phyloP scores from a whole-genome alignment of 2,113 vertebrate species.

The Himantopus leucocephalus region DNA sequence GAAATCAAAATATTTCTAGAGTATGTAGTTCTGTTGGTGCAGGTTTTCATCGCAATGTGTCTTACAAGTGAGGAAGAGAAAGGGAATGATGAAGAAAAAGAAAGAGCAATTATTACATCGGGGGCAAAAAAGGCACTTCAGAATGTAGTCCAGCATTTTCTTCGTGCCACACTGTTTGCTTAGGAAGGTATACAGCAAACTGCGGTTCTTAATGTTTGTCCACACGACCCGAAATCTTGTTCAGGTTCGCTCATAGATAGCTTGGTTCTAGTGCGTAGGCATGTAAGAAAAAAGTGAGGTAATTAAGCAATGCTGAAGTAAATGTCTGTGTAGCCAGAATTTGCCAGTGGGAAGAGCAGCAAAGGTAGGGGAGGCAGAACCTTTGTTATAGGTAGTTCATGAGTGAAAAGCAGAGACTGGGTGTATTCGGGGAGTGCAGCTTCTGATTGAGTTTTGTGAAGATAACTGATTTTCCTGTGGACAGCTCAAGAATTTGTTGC shows the following conservation, averaged over 20 bases:
- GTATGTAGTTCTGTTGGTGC: background rate
- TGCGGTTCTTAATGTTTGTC: background rate
- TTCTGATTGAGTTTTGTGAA: background rate
- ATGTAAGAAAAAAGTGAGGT: background rate
- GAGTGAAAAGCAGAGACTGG: background rate
- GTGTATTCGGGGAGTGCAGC: background rate
- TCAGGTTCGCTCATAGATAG: background rate
- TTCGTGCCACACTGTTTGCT: background rate
- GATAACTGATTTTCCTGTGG: background rate
- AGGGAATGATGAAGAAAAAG: background rate
- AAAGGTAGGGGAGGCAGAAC: background rate
- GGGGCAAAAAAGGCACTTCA: background rate
- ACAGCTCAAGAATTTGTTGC: background rate
- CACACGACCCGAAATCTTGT: background rate
- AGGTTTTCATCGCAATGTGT: background rate
- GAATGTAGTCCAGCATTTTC: background rate
- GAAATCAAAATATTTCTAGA: background rate
- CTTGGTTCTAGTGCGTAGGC: background rate
- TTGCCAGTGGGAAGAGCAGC: background rate
- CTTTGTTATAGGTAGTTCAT: background rate
- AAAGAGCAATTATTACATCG: rapidly evolving
- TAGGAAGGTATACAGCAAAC: background rate
- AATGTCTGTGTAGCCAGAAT: background rate
- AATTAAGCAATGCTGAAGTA: background rate
- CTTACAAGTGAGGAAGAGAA: background rate